These are phyloP conservation scores for Limenitis camilla DNA, from an alignment of 2,888 invertebrate species.

Conservation along the genomic window DNA sequence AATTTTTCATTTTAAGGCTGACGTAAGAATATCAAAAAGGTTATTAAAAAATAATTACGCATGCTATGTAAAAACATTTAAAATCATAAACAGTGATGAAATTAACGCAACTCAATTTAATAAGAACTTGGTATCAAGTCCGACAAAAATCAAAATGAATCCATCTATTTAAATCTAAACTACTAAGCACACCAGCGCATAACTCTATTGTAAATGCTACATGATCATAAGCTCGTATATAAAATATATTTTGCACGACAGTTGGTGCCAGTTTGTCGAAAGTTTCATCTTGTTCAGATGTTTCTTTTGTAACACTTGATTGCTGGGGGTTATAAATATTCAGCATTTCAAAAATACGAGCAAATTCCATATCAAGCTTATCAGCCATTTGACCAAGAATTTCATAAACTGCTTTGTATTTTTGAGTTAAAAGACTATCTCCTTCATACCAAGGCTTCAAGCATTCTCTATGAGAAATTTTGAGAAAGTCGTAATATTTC, in stretches of 20 bases:
- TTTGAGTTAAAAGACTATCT: constrained; percentile 41
- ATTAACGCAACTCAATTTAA: not conserved
- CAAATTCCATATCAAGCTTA: constrained; percentile 45
- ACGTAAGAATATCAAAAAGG: too few relatives aligned
- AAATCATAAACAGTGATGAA: too few relatives aligned
- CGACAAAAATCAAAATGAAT: constrained; percentile 60
- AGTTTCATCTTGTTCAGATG: not conserved
- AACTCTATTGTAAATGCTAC: constrained; percentile 43
- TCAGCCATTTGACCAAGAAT: constrained; percentile 46
- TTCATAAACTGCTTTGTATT: constrained; percentile 42
- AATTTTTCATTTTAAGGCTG: too few relatives aligned
- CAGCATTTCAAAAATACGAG: constrained; percentile 28
- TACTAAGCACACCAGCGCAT: constrained; percentile 54
- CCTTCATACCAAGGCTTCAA: constrained; percentile 35
- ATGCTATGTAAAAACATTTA: too few relatives aligned
- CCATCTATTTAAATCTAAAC: constrained; percentile 60
- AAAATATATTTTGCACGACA: constrained; percentile 42
- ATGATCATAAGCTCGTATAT: constrained; percentile 45
- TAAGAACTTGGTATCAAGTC: constrained; percentile 6
- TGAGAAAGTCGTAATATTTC: constrained; percentile 46
- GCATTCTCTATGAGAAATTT: constrained; percentile 34
- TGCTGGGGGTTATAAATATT: constrained; percentile 6
- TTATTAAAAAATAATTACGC: too few relatives aligned
- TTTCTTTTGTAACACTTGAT: not conserved
- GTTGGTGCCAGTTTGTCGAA: not conserved